These are phyloP conservation scores for Micrastur ruficollis DNA, from an alignment of 2,797 vertebrate genomes.

Conservation along the genomic window DNA sequence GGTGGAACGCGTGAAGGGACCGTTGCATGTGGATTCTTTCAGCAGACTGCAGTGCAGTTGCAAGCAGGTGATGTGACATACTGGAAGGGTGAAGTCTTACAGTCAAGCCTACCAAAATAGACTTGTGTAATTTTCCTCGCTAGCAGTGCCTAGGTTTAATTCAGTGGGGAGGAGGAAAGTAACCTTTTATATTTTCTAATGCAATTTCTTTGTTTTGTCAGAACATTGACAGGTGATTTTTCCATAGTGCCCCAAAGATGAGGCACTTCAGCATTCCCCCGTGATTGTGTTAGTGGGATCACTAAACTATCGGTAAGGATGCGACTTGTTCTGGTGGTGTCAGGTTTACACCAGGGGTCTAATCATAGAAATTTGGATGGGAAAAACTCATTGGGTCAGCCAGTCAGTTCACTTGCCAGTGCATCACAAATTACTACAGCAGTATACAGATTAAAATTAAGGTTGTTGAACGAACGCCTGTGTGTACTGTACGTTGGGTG, in stretches of 20 bases:
- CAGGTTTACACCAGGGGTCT: background rate
- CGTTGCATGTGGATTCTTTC: background rate
- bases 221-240: background rate
- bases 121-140: background rate
- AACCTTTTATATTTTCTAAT: background rate
- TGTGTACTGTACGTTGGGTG: background rate
- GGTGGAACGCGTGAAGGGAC: background rate
- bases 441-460: background rate
- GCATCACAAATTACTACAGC: background rate
- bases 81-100: background rate
- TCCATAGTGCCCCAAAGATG: background rate
- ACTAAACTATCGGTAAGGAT: background rate
- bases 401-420: background rate
- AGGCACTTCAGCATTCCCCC: background rate
- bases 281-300: background rate
- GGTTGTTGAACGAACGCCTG: too few species aligned
- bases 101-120: background rate
- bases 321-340: background rate
- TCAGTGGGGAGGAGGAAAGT: accelerated
- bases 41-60: background rate
- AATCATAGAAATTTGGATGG: background rate
- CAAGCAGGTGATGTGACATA: background rate
- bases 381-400: background rate
- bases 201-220: background rate
- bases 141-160: background rate